Base-by-base conservation (phyloP, 2,888 invertebrate genomes). In the Tyria jacobaeae region DNA sequence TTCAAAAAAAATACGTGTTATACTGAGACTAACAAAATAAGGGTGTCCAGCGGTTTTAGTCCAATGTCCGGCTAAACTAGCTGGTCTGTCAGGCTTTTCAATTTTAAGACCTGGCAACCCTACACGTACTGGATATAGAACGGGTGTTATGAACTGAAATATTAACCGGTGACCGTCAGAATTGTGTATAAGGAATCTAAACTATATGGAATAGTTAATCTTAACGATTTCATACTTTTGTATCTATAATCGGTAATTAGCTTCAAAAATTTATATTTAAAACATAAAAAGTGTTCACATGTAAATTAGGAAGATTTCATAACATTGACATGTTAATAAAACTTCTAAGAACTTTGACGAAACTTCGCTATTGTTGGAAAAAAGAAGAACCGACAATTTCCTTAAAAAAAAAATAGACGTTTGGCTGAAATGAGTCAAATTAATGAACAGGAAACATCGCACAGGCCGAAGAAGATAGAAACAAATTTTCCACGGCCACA, bases 401-500 rank as follows among this genome's bases (percentile, higher is more conserved):
- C 56, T 67, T 75, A 67, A 62, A 71, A 71, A 70, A 71, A 81
- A 79, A 71, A 64, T 2, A 70, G 62, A 71, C 64, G 61, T 71
- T 72, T 74, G 61, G 73, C 74, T 56, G 69, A 82, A 84, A 78
- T 61, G 75, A 73, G 74, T 78, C 76, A 73, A 76, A 78, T 78
- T 78, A 81, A 83, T 78, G 76, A 84, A 81, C 82, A 84, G 80
- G 82, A 84, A 84, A 58, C 70, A 61, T 21, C 21, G 12, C 21
- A 44, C 5, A 12, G 21, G 44, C 9, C 63, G 65, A 79, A 81
- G 21, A 80, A 75, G 80, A 78, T 79, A 82, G 78, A 86, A 88
- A 85, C 84, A 86, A 84, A 84, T 86, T 82, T 85, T 77, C 78
- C 79, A 75, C 73, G 79, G 82, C 87, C 87, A 83, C 87, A 88